phyloP scores from a whole-genome alignment of 2,888 invertebrate species.

The Priocnemis perturbator region DNA sequence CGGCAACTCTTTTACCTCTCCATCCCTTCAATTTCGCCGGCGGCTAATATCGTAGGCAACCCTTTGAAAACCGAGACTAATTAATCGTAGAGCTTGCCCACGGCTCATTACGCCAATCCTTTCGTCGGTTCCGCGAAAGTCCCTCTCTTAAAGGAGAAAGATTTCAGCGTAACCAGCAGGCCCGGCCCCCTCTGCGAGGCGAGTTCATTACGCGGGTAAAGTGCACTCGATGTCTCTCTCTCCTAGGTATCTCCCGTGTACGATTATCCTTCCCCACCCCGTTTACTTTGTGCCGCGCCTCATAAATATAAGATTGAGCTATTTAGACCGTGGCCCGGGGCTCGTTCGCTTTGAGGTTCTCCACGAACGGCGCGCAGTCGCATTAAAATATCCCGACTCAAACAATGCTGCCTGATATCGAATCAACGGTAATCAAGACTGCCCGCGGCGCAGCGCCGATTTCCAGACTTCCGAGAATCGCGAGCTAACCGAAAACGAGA shows the following conservation, averaged over 20 bases:
- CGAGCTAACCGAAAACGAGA: no score
- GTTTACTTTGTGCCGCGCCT: slow-evolving; percentile 26
- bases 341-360: neutral
- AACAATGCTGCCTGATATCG: no score
- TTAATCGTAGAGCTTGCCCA: slow-evolving; percentile 38
- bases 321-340: neutral
- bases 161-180: slow-evolving; percentile 16
- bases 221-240: slow-evolving; percentile 12
- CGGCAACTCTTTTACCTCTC: no score
- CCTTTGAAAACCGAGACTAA: slow-evolving; percentile 36
- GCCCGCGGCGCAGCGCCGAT: no score
- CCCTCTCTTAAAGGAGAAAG: slow-evolving; percentile 13
- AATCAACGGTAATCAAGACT: no score
- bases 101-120: slow-evolving; percentile 23
- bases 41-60: slow-evolving; percentile 5
- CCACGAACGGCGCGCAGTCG: no score
- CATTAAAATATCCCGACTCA: no score
- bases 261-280: slow-evolving; percentile 26
- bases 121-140: neutral
- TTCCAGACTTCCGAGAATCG: no score
- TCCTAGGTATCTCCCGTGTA: slow-evolving; percentile 1
- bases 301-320: slow-evolving; percentile 22
- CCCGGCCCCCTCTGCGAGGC: slow-evolving; percentile 14
- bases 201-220: slow-evolving; percentile 29
- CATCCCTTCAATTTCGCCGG: neutral